phyloP scores from a whole-genome alignment of 2,113 vertebrate species.

The Hystrix cristata region DNA sequence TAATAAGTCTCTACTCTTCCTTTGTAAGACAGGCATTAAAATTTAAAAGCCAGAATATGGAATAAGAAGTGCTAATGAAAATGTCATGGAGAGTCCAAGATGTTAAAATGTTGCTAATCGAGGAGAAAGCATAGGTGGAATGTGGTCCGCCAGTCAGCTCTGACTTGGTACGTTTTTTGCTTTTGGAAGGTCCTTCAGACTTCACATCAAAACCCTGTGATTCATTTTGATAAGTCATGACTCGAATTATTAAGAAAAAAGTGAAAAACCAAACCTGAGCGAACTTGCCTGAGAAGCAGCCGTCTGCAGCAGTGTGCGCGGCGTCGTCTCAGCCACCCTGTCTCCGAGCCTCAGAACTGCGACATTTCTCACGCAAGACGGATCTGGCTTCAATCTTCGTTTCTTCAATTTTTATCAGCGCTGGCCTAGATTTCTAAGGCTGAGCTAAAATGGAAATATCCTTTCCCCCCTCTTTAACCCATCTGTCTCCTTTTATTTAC shows the following conservation, averaged over 20 bases:
- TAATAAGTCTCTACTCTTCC: not conserved
- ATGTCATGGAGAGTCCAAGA: constrained; percentile 64
- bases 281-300: constrained; percentile 24
- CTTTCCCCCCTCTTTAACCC: constrained; percentile 77
- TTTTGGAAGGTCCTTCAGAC: constrained; percentile 52
- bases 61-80: constrained; percentile 70
- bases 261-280: not conserved
- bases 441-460: constrained; percentile 82
- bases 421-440: constrained; percentile 83
- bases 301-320: constrained; percentile 1
- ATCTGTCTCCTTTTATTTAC: constrained; percentile 85
- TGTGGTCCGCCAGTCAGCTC: not conserved
- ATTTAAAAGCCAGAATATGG: constrained; percentile 61
- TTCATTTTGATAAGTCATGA: constrained; percentile 46
- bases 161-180: not conserved
- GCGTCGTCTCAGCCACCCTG: not conserved
- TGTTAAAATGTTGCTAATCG: constrained; percentile 55
- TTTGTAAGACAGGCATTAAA: constrained; percentile 61
- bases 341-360: not conserved
- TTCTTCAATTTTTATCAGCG: constrained; percentile 78
- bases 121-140: not conserved
- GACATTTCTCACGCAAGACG: constrained; percentile 41
- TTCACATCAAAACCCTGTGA: constrained; percentile 10
- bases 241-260: constrained; percentile 36
- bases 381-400: constrained; percentile 76